Percentiles rank a stretch among this genome's conserved stretches.
phyloP scores from a whole-genome alignment of 2,797 vertebrate genomes.

The Luscinia megarhynchos region DNA sequence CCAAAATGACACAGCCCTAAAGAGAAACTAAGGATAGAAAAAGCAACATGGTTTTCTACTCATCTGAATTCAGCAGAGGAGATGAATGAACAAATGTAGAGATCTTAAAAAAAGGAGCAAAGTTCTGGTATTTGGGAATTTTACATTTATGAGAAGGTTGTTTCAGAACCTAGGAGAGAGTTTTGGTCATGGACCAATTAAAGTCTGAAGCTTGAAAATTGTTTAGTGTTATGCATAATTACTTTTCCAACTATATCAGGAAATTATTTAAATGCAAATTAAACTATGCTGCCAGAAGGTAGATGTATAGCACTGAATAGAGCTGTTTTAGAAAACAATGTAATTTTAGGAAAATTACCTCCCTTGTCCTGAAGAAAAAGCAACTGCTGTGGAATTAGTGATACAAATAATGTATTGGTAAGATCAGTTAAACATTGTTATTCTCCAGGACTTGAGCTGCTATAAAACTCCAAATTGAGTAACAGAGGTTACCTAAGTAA shows the following conservation, averaged over 20 bases:
- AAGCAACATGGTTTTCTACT: background rate
- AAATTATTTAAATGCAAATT: slow-evolving; percentile 73
- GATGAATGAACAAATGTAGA: background rate
- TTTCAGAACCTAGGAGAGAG: background rate
- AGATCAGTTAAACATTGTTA: slow-evolving; percentile 4
- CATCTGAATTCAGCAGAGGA: background rate
- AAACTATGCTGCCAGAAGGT: slow-evolving; percentile 56
- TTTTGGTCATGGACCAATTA: slow-evolving; percentile 17
- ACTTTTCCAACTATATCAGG: slow-evolving; percentile 22
- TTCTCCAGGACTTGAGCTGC: background rate
- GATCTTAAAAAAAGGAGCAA: background rate
- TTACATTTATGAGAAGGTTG: background rate
- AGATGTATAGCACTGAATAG: slow-evolving; percentile 29
- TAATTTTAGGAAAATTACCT: slow-evolving; percentile 56
- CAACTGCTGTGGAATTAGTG: background rate
- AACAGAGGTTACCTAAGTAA: background rate
- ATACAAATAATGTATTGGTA: background rate
- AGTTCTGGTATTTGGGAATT: background rate
- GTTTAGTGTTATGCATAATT: slow-evolving; percentile 59
- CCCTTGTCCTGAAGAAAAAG: background rate
- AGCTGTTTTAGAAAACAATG: slow-evolving; percentile 51
- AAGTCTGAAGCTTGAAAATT: slow-evolving; percentile 44
- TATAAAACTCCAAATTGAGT: slow-evolving; percentile 6
- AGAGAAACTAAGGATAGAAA: background rate
- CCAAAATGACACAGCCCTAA: background rate